These are phyloP conservation scores for Odobenus rosmarus DNA, from an alignment of 2,113 vertebrate species.

Conservation along the genomic window DNA sequence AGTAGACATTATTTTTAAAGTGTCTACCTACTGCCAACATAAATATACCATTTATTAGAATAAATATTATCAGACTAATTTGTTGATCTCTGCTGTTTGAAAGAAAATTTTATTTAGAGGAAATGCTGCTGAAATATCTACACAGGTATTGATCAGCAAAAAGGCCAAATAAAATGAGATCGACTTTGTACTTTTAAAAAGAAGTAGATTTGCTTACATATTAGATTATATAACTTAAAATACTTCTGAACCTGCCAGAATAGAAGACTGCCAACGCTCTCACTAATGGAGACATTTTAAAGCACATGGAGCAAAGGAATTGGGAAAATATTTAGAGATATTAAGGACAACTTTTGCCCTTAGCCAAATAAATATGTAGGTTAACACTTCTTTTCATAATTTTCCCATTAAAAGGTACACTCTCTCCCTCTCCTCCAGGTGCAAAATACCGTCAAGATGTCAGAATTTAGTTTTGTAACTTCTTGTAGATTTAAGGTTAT, in stretches of 20 bases:
- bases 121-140: background rate
- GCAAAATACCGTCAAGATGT: background rate
- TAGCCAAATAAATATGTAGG: background rate
- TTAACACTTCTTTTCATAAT: background rate
- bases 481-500: background rate
- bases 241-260: background rate
- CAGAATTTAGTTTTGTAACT: background rate
- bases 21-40: background rate
- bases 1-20: background rate
- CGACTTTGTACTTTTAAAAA: background rate
- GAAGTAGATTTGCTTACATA: background rate
- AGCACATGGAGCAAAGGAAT: background rate
- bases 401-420: background rate
- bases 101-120: background rate
- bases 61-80: background rate
- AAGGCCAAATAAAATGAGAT: background rate
- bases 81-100: background rate
- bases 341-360: background rate
- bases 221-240: background rate
- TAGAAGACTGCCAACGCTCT: background rate
- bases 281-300: background rate
- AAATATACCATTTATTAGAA: background rate
- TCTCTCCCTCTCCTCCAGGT: background rate
- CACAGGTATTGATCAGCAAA: slow-evolving; percentile 9
- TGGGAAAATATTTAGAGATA: background rate